phyloP scores from a whole-genome alignment of 1,140 invertebrate species.

The Chrysomallon squamiferum region DNA sequence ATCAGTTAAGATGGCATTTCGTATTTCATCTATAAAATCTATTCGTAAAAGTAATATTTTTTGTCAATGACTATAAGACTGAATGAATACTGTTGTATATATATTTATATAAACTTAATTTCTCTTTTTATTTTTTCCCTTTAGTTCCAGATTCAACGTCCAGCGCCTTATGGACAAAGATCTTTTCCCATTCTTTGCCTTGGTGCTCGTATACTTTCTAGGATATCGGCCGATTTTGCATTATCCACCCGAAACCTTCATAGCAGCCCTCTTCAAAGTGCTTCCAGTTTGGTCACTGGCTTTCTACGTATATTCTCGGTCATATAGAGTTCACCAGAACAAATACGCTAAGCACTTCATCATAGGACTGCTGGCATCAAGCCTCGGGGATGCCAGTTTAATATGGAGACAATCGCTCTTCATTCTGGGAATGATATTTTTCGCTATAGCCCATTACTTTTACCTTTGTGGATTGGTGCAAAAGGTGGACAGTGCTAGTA shows the following conservation, averaged over 20 bases:
- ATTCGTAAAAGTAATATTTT: no score
- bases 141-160: no score
- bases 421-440: slow-evolving; percentile 28
- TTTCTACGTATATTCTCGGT: slow-evolving; percentile 8
- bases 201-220: slow-evolving; percentile 18
- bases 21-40: no score
- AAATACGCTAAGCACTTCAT: slow-evolving; percentile 4
- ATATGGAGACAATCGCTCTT: slow-evolving; percentile 29
- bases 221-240: slow-evolving; percentile 15
- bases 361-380: slow-evolving; percentile 23
- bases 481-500: not conserved
- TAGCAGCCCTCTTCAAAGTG: slow-evolving; percentile 22
- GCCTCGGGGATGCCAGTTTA: slow-evolving; percentile 25
- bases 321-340: slow-evolving; percentile 8
- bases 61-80: no score
- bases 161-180: not conserved
- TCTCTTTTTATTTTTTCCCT: no score
- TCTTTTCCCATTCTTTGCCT: slow-evolving; percentile 20
- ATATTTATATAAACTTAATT: no score
- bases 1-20: no score
- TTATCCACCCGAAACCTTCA: slow-evolving; percentile 21
- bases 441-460: slow-evolving; percentile 27
- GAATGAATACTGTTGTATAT: no score
- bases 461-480: slow-evolving; percentile 23
- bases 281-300: slow-evolving; percentile 21